These are phyloP conservation scores for Osedax frankpressi DNA, from an alignment of 2,888 invertebrate genomes.

Conservation along the genomic window DNA sequence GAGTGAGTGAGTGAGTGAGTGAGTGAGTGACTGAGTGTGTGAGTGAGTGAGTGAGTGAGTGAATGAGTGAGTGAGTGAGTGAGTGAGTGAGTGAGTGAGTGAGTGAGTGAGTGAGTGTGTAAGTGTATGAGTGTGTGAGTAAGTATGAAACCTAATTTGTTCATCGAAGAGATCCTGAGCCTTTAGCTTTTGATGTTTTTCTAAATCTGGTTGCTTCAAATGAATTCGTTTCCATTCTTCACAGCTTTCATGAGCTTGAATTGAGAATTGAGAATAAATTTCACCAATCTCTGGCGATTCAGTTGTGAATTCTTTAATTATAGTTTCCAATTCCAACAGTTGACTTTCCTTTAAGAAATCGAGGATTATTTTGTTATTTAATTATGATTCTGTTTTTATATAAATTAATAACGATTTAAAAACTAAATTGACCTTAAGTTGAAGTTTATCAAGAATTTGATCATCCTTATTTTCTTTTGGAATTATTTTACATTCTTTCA, in stretches of 20 bases:
- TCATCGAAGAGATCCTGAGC: not conserved
- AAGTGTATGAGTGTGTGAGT: not conserved
- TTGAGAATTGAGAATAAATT: not conserved
- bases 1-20: not conserved
- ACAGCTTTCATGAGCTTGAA: not conserved
- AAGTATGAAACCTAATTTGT: not conserved
- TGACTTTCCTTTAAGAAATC: conserved; percentile 33
- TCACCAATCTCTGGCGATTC: not conserved
- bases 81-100: too few species aligned
- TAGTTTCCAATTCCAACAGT: conserved; percentile 31
- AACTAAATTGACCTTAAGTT: conserved; percentile 35
- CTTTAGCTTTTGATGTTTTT: not conserved
- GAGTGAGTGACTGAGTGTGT: not conserved
- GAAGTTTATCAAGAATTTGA: conserved; percentile 33
- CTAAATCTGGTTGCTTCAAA: not conserved
- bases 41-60: not conserved
- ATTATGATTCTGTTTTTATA: too few species aligned
- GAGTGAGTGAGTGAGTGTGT: too few species aligned
- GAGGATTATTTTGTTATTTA: not conserved
- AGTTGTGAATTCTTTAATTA: not conserved
- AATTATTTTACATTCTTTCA: conserved; percentile 10
- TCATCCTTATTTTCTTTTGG: conserved; percentile 30
- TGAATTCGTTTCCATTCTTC: not conserved
- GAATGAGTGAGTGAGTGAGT: not conserved
- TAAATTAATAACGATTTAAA: too few species aligned